These are phyloP conservation scores for Morone chrysops DNA, from an alignment of 2,113 vertebrate species.

Conservation along the genomic window DNA sequence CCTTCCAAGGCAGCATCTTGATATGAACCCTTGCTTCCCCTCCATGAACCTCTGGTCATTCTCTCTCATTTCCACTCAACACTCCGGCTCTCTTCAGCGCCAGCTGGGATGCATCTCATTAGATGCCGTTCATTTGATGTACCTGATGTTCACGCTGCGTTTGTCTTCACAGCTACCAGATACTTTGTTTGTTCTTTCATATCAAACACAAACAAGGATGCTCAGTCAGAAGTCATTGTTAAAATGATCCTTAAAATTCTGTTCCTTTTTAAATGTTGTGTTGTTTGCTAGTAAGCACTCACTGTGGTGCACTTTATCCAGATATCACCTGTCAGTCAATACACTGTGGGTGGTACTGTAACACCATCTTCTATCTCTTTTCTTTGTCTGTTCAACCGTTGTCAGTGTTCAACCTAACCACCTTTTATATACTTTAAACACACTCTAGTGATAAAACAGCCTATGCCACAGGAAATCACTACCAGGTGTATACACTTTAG, in stretches of 20 bases:
- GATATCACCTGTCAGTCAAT: neutral
- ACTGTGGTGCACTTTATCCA: neutral
- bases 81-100: neutral
- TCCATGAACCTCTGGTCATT: conserved; percentile 31
- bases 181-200: conserved; percentile 7
- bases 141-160: conserved; percentile 57
- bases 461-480: too few species aligned
- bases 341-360: neutral
- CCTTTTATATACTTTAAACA: too few species aligned
- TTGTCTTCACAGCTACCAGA: neutral
- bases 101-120: conserved; percentile 61
- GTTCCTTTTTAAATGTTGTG: neutral
- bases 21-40: conserved; percentile 23
- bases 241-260: neutral
- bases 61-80: conserved; percentile 17
- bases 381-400: conserved; percentile 1
- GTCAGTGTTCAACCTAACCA: neutral
- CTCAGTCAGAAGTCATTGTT: conserved; percentile 6
- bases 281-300: neutral
- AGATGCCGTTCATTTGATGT: conserved; percentile 54
- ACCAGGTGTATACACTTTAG: too few species aligned
- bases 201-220: conserved; percentile 18
- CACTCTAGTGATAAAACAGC: too few species aligned
- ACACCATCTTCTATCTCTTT: neutral
- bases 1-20: conserved; percentile 46